Conservation (phyloP, 2,113 vertebrate species). For the Scophthalmus maximus region DNA sequence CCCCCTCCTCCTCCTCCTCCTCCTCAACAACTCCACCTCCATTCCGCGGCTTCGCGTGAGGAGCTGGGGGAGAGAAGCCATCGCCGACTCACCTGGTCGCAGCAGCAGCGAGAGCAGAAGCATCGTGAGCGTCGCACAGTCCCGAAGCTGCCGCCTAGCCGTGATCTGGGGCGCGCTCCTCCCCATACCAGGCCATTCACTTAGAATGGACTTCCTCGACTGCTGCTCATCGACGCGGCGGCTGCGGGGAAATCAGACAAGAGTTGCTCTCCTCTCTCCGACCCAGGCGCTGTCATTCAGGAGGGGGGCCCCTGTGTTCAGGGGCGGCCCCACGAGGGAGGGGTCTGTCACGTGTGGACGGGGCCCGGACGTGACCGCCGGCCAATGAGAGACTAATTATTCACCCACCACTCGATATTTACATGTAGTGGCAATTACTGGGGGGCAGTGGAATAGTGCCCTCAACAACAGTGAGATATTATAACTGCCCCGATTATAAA, state of each 20-base stretch:
- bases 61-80: slow-evolving; percentile 17
- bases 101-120: slow-evolving; percentile 81
- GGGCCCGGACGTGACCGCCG: slow-evolving; percentile 63
- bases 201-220: slow-evolving; percentile 83
- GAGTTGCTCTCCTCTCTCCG: slow-evolving; percentile 76
- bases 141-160: slow-evolving; percentile 86
- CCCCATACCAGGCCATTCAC: slow-evolving; percentile 90
- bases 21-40: slow-evolving; percentile 26
- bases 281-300: slow-evolving; percentile 83
- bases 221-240: slow-evolving; percentile 80
- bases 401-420: slow-evolving; percentile 68
- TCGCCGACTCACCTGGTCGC: slow-evolving; percentile 81
- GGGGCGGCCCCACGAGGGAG: slow-evolving; percentile 74
- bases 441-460: slow-evolving; percentile 42
- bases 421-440: slow-evolving; percentile 70
- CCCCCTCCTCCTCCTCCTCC: not conserved
- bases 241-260: slow-evolving; percentile 81
- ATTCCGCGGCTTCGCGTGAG: slow-evolving; percentile 41
- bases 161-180: slow-evolving; percentile 84
- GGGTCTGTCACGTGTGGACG: slow-evolving; percentile 63
- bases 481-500: too few relatives aligned
- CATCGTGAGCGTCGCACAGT: slow-evolving; percentile 82
- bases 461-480: slow-evolving; percentile 17
- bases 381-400: slow-evolving; percentile 76
- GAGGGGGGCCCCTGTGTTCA: slow-evolving; percentile 72